Evolutionary conservation across 2,888 invertebrate species (phyloP).

Genomic region (Polyommatus icarus): DNA sequence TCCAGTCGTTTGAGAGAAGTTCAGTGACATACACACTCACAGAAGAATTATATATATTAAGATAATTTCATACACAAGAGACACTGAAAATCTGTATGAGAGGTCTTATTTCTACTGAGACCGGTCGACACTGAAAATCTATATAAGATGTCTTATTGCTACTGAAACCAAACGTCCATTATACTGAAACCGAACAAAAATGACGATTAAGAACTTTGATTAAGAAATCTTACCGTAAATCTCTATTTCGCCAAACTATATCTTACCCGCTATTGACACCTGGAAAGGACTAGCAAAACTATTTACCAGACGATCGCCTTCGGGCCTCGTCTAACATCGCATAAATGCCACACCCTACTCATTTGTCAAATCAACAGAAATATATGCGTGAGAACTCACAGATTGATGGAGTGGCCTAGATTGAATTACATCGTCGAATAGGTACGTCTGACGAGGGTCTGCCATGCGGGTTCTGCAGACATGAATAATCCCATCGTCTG

Average conservation of each 20-base stretch:
- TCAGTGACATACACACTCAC: too few relatives aligned
- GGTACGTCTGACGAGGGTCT: conserved; percentile 73
- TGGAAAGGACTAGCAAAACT: conserved; percentile 37
- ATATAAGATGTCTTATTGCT: too few relatives aligned
- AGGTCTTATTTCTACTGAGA: too few relatives aligned
- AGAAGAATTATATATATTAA: too few relatives aligned
- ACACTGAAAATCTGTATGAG: too few relatives aligned
- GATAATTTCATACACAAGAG: too few relatives aligned
- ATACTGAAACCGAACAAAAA: not conserved
- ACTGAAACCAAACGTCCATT: too few relatives aligned
- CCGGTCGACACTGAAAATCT: too few relatives aligned
- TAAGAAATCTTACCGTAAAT: conserved; percentile 1
- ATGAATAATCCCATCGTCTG: conserved; percentile 61
- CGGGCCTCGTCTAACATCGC: conserved; percentile 56
- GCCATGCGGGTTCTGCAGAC: conserved; percentile 65
- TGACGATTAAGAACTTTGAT: not conserved
- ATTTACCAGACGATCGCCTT: conserved; percentile 44
- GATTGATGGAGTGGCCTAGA: conserved; percentile 78
- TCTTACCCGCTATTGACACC: conserved; percentile 32
- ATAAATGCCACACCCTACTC: conserved; percentile 71
- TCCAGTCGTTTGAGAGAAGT: too few relatives aligned
- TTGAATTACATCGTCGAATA: conserved; percentile 77
- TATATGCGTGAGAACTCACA: conserved; percentile 78
- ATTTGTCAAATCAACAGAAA: conserved; percentile 81
- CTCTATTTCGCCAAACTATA: conserved; percentile 19